Conservation (phyloP, 2,888 invertebrate genomes). For the Pristionchus arcanus region DNA sequence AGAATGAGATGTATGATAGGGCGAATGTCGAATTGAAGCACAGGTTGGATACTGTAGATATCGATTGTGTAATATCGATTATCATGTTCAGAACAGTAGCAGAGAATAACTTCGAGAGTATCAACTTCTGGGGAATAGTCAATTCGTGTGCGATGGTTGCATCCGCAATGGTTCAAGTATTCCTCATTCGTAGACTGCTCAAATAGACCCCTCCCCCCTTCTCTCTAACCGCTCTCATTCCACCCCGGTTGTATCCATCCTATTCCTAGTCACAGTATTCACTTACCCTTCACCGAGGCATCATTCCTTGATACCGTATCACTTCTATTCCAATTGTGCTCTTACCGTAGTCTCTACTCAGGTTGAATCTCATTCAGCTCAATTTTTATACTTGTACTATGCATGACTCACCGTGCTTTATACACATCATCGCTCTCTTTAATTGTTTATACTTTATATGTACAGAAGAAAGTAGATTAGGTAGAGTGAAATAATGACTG, state of each 20-base stretch:
- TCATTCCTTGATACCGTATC: constrained; percentile 9
- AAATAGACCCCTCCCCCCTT: not conserved
- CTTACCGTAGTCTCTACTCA: constrained; percentile 10
- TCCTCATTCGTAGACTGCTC: constrained; percentile 4
- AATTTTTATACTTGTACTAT: constrained; percentile 15
- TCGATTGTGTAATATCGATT: not conserved
- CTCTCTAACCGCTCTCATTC: not conserved
- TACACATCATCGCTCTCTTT: constrained; percentile 21
- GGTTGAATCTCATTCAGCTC: not conserved
- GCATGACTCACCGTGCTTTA: constrained; percentile 37
- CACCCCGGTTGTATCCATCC: not conserved
- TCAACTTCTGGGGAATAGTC: constrained; percentile 62
- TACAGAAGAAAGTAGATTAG: constrained; percentile 22
- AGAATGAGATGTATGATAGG: constrained; percentile 37
- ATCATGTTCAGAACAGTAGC: constrained; percentile 53
- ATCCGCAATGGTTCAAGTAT: constrained; percentile 55
- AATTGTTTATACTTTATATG: constrained; percentile 32
- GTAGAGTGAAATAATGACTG: constrained; percentile 44
- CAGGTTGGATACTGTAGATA: constrained; percentile 4
- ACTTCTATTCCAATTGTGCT: not conserved
- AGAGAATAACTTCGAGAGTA: constrained; percentile 60
- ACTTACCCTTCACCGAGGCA: not conserved
- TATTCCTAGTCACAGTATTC: constrained; percentile 23
- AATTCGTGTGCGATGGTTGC: constrained; percentile 59
- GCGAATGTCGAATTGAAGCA: constrained; percentile 26